Percentiles rank a stretch among this genome's conserved stretches.
These are phyloP conservation scores for Clamator glandarius DNA, from an alignment of 2,797 vertebrate genomes.

Conservation along the genomic window DNA sequence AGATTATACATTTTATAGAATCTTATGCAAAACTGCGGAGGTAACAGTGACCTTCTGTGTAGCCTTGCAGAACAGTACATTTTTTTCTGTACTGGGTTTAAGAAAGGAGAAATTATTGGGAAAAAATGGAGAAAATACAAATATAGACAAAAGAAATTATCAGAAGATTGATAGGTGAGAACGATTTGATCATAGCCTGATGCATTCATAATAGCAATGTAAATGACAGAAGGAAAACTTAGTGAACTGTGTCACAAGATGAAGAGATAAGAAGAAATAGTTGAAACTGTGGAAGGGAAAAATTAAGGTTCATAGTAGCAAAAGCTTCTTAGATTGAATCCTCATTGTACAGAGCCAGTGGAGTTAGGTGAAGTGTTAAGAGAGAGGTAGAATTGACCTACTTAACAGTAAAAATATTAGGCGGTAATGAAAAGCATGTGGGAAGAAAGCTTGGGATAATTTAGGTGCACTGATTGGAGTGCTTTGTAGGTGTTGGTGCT, in stretches of 20 bases:
- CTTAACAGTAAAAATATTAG: background rate
- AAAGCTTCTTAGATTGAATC: slow-evolving; percentile 29
- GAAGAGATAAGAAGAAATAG: slow-evolving; percentile 28
- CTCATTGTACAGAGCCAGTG: background rate
- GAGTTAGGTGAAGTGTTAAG: background rate
- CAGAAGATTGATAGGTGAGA: background rate
- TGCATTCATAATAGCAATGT: background rate
- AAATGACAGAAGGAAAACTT: background rate
- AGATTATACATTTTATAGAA: background rate
- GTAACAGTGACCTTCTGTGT: background rate
- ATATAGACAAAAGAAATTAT: background rate
- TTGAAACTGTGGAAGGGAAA: background rate
- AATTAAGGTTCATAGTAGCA: background rate
- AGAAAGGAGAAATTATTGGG: background rate
- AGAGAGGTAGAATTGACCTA: background rate
- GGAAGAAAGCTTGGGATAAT: background rate
- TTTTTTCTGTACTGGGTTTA: background rate
- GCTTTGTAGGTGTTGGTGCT: background rate
- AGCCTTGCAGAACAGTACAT: background rate
- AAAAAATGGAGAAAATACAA: background rate
- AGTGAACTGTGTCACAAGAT: slow-evolving; percentile 2
- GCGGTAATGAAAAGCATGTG: background rate
- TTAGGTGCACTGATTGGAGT: background rate
- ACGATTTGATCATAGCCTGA: background rate
- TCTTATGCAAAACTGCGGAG: background rate